Evolutionary conservation across 2,113 vertebrate genomes (phyloP).

Genomic region (Albula glossodonta): DNA sequence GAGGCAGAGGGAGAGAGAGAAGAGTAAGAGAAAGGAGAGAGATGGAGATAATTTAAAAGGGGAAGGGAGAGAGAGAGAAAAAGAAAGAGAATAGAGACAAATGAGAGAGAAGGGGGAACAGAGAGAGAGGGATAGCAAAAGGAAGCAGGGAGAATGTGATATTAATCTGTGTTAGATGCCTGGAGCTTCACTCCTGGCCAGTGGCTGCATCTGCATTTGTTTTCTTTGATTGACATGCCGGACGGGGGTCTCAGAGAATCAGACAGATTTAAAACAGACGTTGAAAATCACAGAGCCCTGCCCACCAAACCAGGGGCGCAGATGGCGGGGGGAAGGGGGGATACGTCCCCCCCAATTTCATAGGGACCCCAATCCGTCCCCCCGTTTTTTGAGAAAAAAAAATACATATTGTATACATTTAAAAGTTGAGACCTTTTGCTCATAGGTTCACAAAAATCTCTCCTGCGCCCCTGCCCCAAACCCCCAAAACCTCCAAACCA

Average conservation of each 20-base stretch:
- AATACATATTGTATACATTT: no score
- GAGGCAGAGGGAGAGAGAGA: no score
- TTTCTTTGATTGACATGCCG: not conserved
- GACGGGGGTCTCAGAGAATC: not conserved
- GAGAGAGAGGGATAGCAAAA: not conserved
- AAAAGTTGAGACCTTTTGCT: no score
- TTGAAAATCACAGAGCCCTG: not conserved
- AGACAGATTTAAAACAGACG: not conserved
- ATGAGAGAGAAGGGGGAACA: not conserved
- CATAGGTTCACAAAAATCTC: no score
- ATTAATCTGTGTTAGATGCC: not conserved
- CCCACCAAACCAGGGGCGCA: not conserved
- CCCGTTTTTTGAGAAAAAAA: no score
- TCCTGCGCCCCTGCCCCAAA: no score
- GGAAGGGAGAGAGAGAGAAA: no score
- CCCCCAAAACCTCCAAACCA: not conserved
- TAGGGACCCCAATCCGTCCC: no score
- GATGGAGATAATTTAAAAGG: no score
- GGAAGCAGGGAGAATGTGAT: not conserved
- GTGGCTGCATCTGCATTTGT: not conserved
- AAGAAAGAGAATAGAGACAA: no score
- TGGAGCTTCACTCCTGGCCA: not conserved
- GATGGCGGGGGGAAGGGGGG: slow-evolving; percentile 3
- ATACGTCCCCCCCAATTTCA: no score
- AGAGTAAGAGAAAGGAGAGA: not conserved